Evolutionary conservation across 2,113 vertebrate species (phyloP).

Genomic region (Actenoides lindsayi): DNA sequence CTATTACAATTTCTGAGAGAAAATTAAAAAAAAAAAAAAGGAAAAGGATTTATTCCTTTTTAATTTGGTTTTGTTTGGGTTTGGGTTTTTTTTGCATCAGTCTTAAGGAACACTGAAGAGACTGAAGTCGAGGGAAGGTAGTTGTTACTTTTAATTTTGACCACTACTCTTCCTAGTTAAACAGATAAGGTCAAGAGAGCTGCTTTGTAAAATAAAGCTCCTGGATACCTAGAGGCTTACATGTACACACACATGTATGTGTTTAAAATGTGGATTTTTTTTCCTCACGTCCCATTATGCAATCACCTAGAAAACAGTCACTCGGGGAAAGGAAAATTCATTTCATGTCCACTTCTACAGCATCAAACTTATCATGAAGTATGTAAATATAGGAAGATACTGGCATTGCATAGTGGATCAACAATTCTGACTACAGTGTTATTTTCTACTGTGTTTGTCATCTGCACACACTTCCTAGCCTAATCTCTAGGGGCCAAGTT

Average conservation of each 20-base stretch:
- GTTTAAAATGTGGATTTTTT: neutral
- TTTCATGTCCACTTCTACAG: neutral
- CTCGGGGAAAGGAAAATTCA: neutral
- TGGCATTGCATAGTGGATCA: neutral
- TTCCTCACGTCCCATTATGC: neutral
- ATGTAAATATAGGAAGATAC: neutral
- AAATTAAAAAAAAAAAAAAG: too few species aligned
- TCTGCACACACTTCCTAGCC: neutral
- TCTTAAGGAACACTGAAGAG: neutral
- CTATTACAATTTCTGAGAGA: neutral
- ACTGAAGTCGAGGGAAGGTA: neutral
- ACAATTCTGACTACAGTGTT: neutral
- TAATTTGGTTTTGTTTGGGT: neutral
- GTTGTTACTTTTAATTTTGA: neutral
- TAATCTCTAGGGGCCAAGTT: neutral
- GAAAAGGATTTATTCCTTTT: neutral
- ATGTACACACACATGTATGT: fast-evolving
- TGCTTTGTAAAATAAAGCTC: neutral
- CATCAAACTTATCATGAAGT: neutral
- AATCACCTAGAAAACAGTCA: neutral
- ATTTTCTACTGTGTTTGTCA: neutral
- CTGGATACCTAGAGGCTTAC: fast-evolving
- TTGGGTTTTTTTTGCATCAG: neutral
- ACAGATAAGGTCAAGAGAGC: neutral
- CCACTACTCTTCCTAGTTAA: neutral